Conservation (phyloP, 2,888 invertebrate genomes). For the Melanostoma scalare region DNA sequence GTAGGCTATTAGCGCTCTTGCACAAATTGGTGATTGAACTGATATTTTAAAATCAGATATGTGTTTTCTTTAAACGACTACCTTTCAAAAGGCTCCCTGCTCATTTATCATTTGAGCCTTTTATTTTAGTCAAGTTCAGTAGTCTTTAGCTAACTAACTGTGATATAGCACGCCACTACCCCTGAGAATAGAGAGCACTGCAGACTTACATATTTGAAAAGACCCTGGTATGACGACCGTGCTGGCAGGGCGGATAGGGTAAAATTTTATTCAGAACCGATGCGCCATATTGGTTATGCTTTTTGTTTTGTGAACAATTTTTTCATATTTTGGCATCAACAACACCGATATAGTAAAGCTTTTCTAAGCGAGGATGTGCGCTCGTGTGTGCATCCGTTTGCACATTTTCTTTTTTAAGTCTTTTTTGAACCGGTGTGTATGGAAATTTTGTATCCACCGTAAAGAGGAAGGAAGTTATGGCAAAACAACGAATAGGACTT, state of each 20-base stretch:
- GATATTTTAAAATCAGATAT: too few relatives aligned
- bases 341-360: conserved; percentile 19
- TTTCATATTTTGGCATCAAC: conserved; percentile 23
- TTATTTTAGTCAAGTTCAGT: neutral
- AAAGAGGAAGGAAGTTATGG: conserved; percentile 72
- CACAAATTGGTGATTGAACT: too few relatives aligned
- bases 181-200: too few relatives aligned
- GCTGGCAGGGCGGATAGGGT: neutral
- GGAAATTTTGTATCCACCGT: conserved; percentile 56
- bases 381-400: conserved; percentile 66
- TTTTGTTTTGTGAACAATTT: conserved; percentile 38
- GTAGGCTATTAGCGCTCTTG: too few relatives aligned
- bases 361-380: conserved; percentile 62
- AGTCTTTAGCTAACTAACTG: too few relatives aligned
- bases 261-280: conserved; percentile 67
- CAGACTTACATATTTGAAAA: neutral
- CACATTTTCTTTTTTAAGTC: conserved; percentile 59
- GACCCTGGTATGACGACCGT: neutral
- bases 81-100: too few relatives aligned
- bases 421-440: conserved; percentile 28
- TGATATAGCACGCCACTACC: too few relatives aligned
- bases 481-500: conserved; percentile 62
- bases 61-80: too few relatives aligned
- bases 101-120: too few relatives aligned
- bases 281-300: conserved; percentile 68